phyloP scores from a whole-genome alignment of 2,888 invertebrate genomes.

The Euzophera pinguis region DNA sequence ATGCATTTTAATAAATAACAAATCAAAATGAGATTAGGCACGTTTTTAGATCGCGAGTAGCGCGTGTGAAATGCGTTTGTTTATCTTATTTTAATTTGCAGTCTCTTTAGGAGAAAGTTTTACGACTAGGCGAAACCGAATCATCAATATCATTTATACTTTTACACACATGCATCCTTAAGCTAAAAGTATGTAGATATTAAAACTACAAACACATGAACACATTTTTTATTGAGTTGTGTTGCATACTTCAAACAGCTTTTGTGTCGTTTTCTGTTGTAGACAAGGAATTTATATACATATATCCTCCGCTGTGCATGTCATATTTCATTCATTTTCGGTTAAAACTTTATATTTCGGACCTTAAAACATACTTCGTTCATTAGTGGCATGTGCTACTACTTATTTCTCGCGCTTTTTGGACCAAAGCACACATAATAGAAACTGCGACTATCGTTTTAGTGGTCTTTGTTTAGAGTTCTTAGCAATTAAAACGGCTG shows the following conservation, averaged over 20 bases:
- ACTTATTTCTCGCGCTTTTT: slow-evolving; percentile 10
- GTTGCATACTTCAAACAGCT: slow-evolving; percentile 12
- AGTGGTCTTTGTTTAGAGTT: background rate
- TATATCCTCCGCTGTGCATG: slow-evolving; percentile 33
- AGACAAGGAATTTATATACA: background rate
- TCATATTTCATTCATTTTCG: slow-evolving; percentile 20
- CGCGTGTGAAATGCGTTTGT: no score
- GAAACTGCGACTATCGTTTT: background rate
- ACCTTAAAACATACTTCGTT: no score
- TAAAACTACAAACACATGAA: background rate
- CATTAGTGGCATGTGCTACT: slow-evolving; percentile 19
- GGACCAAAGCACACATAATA: background rate
- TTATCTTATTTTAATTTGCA: no score
- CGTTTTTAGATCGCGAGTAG: no score
- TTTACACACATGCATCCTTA: no score
- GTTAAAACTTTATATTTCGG: no score
- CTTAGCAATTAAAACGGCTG: no score
- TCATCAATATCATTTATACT: no score
- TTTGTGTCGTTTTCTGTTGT: slow-evolving; percentile 1
- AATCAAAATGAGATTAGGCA: no score
- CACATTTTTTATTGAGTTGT: background rate
- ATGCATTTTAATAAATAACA: no score
- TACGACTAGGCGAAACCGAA: no score
- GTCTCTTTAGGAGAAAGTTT: no score
- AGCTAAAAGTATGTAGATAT: background rate